phyloP scores from a whole-genome alignment of 1,140 invertebrate species.

The Bombyx mori region ASM3026992v2 NC_085130.1:11859001-11859500 shows the following conservation, averaged over 20 bases:
- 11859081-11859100: slow-evolving; percentile 52
- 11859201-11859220: slow-evolving; percentile 51
- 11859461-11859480: slow-evolving; percentile 51
- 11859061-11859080: slow-evolving; percentile 57
- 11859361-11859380: slow-evolving; percentile 48
- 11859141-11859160: slow-evolving; percentile 43
- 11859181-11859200: slow-evolving; percentile 50
- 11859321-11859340: slow-evolving; percentile 43
- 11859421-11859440: slow-evolving; percentile 44
- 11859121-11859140: slow-evolving; percentile 49
- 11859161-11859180: slow-evolving; percentile 40
- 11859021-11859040: slow-evolving; percentile 37
- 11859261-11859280: slow-evolving; percentile 31
- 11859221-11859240: slow-evolving; percentile 47
- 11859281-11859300: slow-evolving; percentile 33
- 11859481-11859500: slow-evolving; percentile 50
- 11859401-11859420: slow-evolving; percentile 40
- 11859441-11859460: slow-evolving; percentile 46
- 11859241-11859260: slow-evolving; percentile 40
- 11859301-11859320: slow-evolving; percentile 48
- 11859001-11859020: slow-evolving; percentile 33
- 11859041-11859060: slow-evolving; percentile 47
- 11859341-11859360: slow-evolving; percentile 36
- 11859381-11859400: slow-evolving; percentile 45
- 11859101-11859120: slow-evolving; percentile 53